Base-by-base conservation (phyloP, 2,888 invertebrate species). In the Torymus texanus region DNA sequence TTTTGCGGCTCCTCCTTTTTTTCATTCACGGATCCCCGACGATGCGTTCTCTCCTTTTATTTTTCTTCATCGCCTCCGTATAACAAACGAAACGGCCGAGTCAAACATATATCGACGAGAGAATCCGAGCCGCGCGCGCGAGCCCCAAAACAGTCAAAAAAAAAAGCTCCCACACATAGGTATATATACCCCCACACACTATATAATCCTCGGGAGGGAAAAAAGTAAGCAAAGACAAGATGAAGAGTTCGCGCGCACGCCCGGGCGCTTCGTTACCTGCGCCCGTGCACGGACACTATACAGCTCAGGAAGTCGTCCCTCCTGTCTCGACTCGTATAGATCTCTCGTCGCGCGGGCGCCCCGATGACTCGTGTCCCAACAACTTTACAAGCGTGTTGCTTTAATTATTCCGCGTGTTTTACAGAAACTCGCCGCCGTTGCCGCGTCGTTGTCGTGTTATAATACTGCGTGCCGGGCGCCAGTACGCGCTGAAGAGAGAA, bases 351-450 rank as follows among this genome's bases (percentile, higher is more conserved):
- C 66, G 13, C 67, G 18, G 58, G 41, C 41, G 41, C 41, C 41
- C 63, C 50, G 70, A 61, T 68, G 70, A 70, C 59, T 24, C 71
- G 61, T 59, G 63, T 41, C 62, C 70, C 55, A 50, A 79, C 79
- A 76, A 76, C 76, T 81, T 81, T 81, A 81, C 79, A 81, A 81
- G 79, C 79, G 79, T 79, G 81, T 81, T 81, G 79, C 79, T 79
- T 81, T 79, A 79, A 81, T 81, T 79, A 81, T 81, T 81, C 76
- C 75, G 73, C 79, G 72, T 79, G 76, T 81, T 81, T 79, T 75
- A 81, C 81, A 81, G 73, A 81, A 78, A 75, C 63, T 73, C 75
- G 58, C 78, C 75, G 72, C 62, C 66, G 59, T 5, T 3, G 29
- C 21, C 53, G 53, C 14, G 21, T 2, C 58, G 56, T 3, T 2